Evolutionary conservation across 2,113 vertebrate genomes (phyloP).

Genomic region (Xiphophorus hellerii): DNA sequence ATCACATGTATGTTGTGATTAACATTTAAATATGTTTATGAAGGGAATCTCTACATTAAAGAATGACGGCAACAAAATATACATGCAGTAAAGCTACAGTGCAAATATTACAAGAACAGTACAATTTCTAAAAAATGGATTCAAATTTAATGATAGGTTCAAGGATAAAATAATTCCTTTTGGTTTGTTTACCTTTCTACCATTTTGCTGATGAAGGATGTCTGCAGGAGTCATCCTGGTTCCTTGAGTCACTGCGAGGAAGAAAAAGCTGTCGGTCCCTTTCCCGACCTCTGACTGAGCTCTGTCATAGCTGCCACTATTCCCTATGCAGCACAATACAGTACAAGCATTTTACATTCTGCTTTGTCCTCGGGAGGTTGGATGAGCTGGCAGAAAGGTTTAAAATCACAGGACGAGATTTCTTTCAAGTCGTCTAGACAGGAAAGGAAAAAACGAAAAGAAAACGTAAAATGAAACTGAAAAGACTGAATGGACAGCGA

Average conservation of each 20-base stretch:
- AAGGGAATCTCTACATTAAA: too few species aligned
- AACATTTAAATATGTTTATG: too few species aligned
- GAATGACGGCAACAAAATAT: too few species aligned
- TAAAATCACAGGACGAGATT: slow-evolving; percentile 31
- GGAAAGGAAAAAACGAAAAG: background rate
- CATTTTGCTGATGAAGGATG: slow-evolving; percentile 15
- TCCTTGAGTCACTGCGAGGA: slow-evolving; percentile 31
- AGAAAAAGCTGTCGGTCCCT: slow-evolving; percentile 31
- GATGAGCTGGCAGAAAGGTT: slow-evolving; percentile 25
- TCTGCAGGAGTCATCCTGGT: slow-evolving; percentile 16
- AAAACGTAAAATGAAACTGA: background rate
- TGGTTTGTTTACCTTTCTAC: slow-evolving; percentile 29
- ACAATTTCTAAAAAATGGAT: too few species aligned
- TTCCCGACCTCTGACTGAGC: slow-evolving; percentile 61
- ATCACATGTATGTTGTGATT: too few species aligned
- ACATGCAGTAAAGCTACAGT: too few species aligned
- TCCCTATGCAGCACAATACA: slow-evolving; percentile 36
- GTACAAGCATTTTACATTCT: slow-evolving; percentile 38
- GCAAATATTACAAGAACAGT: too few species aligned
- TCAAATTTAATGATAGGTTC: too few species aligned
- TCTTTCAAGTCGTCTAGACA: slow-evolving; percentile 1
- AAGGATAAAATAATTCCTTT: background rate
- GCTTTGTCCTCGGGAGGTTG: slow-evolving; percentile 2
- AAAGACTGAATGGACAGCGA: slow-evolving; percentile 6
- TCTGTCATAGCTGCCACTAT: slow-evolving; percentile 52